Evolutionary conservation across 2,888 invertebrate species (phyloP), one percentile per base, ranked within the genome.

Genomic region (Tholera decimalis): DNA sequence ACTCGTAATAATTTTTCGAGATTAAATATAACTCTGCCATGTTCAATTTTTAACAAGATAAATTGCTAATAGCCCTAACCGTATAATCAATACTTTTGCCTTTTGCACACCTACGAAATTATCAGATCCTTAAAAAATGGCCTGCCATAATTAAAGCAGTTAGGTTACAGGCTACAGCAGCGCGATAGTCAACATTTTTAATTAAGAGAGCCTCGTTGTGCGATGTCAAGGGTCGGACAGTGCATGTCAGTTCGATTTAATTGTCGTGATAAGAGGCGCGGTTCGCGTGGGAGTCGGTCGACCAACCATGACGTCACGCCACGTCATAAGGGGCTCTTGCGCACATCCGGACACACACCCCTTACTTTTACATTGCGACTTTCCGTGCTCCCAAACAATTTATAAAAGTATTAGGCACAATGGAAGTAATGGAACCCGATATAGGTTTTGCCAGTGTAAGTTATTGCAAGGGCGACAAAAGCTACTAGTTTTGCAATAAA

Each of bases 201-300:
- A 82, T 83, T 79, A 78, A 83, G 79, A 83, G 79, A 83, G 83
- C 81, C 81, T 81, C 83, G 80, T 83, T 82, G 83, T 81, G 80
- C 80, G 83, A 83, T 86, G 85, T 73, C 78, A 75, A 67, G 73
- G 77, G 73, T 82, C 82, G 74, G 53, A 61, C 84, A 82, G 72
- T 82, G 80, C 83, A 84, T 89, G 88, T 89, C 89, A 90, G 85
- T 87, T 85, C 88, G 88, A 92, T 91, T 91, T 91, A 91, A 93
- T 91, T 92, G 91, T 90, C 77, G 82, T 83, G 88, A 89, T 90
- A 91, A 90, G 85, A 84, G 85, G 84, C 84, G 81, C 82, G 80
- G 85, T 84, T 84, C 80, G 89, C 90, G 90, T 92, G 92, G 89
- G 91, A 91, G 86, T 87, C 84, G 76, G 77, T 73, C 84, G 77